Evolutionary conservation across 2,797 vertebrate genomes (phyloP), one percentile per base, ranked within the genome.

Genomic region (Trematomus bernacchii): DNA sequence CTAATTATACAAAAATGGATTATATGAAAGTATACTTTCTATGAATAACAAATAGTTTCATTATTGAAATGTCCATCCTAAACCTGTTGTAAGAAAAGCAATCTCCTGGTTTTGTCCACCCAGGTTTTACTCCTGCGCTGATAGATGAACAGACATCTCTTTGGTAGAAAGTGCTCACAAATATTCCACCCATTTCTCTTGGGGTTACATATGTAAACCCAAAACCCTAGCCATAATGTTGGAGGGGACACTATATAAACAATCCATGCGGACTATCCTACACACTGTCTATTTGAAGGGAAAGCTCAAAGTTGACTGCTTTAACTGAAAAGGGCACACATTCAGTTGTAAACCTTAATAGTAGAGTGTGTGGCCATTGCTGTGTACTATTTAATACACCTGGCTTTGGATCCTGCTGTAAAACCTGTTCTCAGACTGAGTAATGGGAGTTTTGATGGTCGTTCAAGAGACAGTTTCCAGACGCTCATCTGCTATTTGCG

Each of bases 21-120:
- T 83, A 61, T 80, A 71, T 76, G 57, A 80, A 83, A 66, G 76
- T 83, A 59, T 82, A 73, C 81, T 76, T 73, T 77, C 72, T 83
- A 85, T 81, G 84, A 89, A 92, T 92, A 91, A 91, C 90, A 88
- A 91, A 91, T 87, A 83, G 80, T 65, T 79, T 91, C 84, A 90
- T 92, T 92, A 91, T 85, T 79, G 51, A 93, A 91, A 91, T 85
- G 85, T 84, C 87, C 85, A 87, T 91, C 82, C 78, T 42, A 76
- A 73, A 82, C 74, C 68, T 77, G 77, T 76, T 66, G 67, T 54
- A 86, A 85, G 84, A 88, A 89, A 92, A 92, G 72, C 83, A 89
- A 83, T 87, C 81, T 88, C 86, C 62, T 76, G 77, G 80, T 73
- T 85, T 85, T 86, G 83, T 90, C 80, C 84, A 53, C 89, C 89